Evolutionary conservation across 2,888 invertebrate species (phyloP), one percentile per base, ranked within the genome.

Genomic region (Drosophila cracens): DNA sequence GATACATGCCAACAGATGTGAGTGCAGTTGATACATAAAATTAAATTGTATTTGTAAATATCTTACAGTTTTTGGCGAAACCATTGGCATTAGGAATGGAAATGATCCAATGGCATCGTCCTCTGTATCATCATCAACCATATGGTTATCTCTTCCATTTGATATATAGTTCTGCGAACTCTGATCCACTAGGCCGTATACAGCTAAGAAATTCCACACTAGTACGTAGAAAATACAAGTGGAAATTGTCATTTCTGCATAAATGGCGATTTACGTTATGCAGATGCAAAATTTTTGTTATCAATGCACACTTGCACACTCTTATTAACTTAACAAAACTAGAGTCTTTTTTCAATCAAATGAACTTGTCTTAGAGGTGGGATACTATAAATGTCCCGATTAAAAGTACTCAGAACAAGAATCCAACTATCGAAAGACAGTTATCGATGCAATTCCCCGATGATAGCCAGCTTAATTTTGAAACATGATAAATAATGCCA

Each of bases 51-150:
- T 34, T 43, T n/a, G 33, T 49, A 54, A 36, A 49, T n/a, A 46
- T 57, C 90, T 90, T 94, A 97, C 97, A 94, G 94, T 95, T 89
- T 96, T 94, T 33, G 97, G 97, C 90, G 94, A 95, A 61, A 97
- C 97, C 93, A 96, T 95, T 72, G 97, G 97, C 97, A 97, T 97
- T 29, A 96, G 93, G 83, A 97, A 94, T 67, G 96, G 94, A 91
- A 96, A 97, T 73, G 94, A 94, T 63, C 91, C 92, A 38, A 67
- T 71, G 51, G 63, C 65, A 66, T 73, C 78, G 51, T 69, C 74
- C 36, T 66, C 21, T 8, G 16, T 25, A 46, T 16, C 70, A 38
- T 70, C 65, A 58, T 75, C 51, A 57, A 29, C 51, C 60, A 48
- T 57, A 57, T 43, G 57, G 43, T 77, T 67, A 60, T 62, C 49